phyloP scores from a whole-genome alignment of 2,113 vertebrate species.

The Dicerorhinus sumatrensis region DNA sequence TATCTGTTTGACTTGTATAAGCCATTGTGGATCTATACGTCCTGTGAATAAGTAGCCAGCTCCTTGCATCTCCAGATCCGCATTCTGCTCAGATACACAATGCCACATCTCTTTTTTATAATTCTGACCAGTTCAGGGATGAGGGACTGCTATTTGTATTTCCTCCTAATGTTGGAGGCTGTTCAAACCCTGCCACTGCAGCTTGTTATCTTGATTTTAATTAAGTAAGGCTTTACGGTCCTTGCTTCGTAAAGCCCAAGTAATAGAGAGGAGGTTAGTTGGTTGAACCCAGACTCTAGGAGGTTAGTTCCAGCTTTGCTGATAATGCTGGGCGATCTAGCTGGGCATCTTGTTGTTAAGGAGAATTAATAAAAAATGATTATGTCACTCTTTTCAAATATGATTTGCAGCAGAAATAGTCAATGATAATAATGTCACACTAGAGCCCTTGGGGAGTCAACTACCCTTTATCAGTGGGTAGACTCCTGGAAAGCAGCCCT shows the following conservation, averaged over 20 bases:
- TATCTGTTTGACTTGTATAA: neutral
- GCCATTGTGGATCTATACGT: neutral
- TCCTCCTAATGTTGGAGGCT: conserved; percentile 38
- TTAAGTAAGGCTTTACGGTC: conserved; percentile 77
- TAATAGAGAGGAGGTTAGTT: conserved; percentile 67
- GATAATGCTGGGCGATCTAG: conserved; percentile 12
- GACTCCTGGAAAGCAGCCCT: neutral
- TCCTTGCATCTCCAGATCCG: neutral
- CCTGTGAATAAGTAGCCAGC: neutral
- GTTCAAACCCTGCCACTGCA: conserved; percentile 47
- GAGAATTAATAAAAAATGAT: conserved; percentile 70
- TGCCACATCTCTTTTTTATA: neutral
- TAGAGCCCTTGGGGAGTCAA: neutral
- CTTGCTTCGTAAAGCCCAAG: conserved; percentile 72
- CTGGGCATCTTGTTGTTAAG: conserved; percentile 23
- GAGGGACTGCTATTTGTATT: conserved; percentile 62
- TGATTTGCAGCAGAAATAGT: conserved; percentile 37
- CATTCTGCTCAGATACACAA: neutral
- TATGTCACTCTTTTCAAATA: conserved; percentile 50
- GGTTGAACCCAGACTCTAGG: conserved; percentile 60
- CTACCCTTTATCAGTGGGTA: neutral
- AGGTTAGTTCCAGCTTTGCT: conserved; percentile 39
- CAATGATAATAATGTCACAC: neutral
- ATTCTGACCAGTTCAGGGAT: conserved; percentile 51
- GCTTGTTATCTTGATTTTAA: conserved; percentile 75